Percentiles rank a stretch among this genome's conserved stretches.
phyloP scores from a whole-genome alignment of 2,797 vertebrate species.

The Rachycentron canadum region DNA sequence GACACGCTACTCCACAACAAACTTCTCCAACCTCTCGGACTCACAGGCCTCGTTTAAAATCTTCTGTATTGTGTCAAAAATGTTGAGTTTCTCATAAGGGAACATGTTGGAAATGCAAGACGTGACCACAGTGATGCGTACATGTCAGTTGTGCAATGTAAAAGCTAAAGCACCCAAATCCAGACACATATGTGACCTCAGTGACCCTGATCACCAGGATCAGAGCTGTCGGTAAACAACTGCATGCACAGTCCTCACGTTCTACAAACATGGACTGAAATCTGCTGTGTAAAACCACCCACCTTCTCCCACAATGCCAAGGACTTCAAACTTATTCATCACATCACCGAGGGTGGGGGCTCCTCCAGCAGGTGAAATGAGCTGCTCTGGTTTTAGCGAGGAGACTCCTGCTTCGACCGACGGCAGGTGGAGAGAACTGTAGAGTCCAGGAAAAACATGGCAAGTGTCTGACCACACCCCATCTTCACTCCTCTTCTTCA shows the following conservation, averaged over 20 bases:
- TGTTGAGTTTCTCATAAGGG: not conserved
- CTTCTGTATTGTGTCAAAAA: not conserved
- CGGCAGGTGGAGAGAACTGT: slow-evolving; percentile 59
- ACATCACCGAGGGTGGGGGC: slow-evolving; percentile 97
- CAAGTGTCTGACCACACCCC: slow-evolving; percentile 54
- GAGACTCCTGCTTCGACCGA: slow-evolving; percentile 64
- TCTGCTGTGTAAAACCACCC: slow-evolving; percentile 75
- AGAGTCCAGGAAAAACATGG: slow-evolving; percentile 65
- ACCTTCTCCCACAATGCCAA: slow-evolving; percentile 99
- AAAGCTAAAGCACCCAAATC: not conserved
- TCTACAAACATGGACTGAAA: slow-evolving; percentile 35
- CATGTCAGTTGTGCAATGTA: slow-evolving; percentile 1
- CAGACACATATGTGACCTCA: not conserved
- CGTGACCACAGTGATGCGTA: slow-evolving; percentile 11
- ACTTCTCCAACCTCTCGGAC: not conserved
- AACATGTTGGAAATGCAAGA: not conserved
- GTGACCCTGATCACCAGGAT: slow-evolving; percentile 12
- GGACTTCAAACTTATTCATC: slow-evolving; percentile 99
- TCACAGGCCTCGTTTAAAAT: not conserved
- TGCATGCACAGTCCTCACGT: not conserved
- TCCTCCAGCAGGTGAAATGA: slow-evolving; percentile 96
- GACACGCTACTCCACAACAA: not conserved
- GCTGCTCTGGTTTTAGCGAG: slow-evolving; percentile 80
- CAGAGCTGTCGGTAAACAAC: slow-evolving; percentile 9
- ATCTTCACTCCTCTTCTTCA: slow-evolving; percentile 63